These are phyloP conservation scores for Polydrusus pterygomalis DNA, from an alignment of 2,888 invertebrate genomes.

Conservation along the genomic window DNA sequence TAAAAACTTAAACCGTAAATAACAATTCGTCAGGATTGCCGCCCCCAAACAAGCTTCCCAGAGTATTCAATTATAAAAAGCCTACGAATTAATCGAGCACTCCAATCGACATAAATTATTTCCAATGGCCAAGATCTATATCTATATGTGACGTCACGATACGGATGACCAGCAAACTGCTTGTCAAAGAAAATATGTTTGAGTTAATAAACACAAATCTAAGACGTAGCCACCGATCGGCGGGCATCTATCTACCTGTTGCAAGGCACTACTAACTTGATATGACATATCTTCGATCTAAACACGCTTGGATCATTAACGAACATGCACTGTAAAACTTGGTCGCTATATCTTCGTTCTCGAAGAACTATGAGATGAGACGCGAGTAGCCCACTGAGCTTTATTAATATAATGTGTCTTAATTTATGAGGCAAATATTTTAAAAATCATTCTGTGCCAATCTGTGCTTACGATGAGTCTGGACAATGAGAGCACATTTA, in stretches of 20 bases:
- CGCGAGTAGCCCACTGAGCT: slow-evolving; percentile 25
- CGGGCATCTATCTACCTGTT: slow-evolving; percentile 43
- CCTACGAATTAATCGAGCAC: too few species aligned
- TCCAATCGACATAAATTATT: neutral
- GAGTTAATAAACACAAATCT: slow-evolving; percentile 26
- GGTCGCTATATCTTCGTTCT: slow-evolving; percentile 38
- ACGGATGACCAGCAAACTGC: slow-evolving; percentile 23
- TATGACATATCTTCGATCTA: slow-evolving; percentile 68
- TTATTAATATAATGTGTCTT: neutral
- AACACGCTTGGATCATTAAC: slow-evolving; percentile 62
- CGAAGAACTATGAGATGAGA: slow-evolving; percentile 31
- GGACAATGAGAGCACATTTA: neutral
- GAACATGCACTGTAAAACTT: slow-evolving; percentile 50
- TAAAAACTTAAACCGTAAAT: too few species aligned
- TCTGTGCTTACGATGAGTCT: neutral
- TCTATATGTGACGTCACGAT: slow-evolving; percentile 35
- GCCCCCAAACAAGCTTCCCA: too few species aligned
- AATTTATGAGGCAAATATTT: neutral
- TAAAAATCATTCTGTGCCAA: neutral
- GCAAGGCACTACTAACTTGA: slow-evolving; percentile 60
- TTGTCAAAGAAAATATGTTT: slow-evolving; percentile 41
- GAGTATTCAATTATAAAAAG: too few species aligned
- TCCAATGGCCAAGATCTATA: neutral
- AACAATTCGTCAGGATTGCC: too few species aligned
- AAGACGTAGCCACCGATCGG: slow-evolving; percentile 46